Evolutionary conservation across 2,888 invertebrate genomes (phyloP), one percentile per base, ranked within the genome.

Genomic region (Hydrotaea diabolus): DNA sequence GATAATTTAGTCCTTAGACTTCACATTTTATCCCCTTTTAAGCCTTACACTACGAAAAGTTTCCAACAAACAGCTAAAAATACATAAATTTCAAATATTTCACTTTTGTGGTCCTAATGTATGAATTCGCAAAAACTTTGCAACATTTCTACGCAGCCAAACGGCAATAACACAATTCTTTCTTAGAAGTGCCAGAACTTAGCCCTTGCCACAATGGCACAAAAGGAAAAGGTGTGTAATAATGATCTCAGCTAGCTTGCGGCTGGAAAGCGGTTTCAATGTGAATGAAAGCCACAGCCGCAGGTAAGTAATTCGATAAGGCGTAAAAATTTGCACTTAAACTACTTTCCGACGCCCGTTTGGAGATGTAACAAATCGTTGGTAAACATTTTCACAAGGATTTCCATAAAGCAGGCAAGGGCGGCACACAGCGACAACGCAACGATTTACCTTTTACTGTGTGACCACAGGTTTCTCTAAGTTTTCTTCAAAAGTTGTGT

Each of bases 231-330:
- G 55, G 21, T 11, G 55, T 21, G 55, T 21, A 7, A 19, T 55
- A 21, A 55, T 55, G 55, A 19, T 55, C 55, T 55, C 53, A 15
- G 53, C 19, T 2, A 8, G 17, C 53, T 17, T 1, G 39, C 7
- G n/a, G 17, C 53, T 17, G 13, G 8, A 17, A 55, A 55, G 55
- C 21, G 55, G 3, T 17, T 17, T 17, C 53, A 55, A 19, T 17
- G 53, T 53, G 80, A 69, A 71, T 53, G 80, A 69, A 71, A 83
- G 85, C 83, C 83, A 82, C 88, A 88, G 90, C 90, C 90, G 89
- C 89, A 90, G 91, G 90, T 91, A 90, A 90, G 90, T 90, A 91
- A 90, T 90, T 90, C 90, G 91, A 91, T 90, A 90, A 91, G 90
- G 90, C 90, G 90, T 90, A 90, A 89, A 89, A 90, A 90, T 91